Evolutionary conservation across 2,888 invertebrate genomes (phyloP), one percentile per base, ranked within the genome.

Genomic region (Acronicta alni): DNA sequence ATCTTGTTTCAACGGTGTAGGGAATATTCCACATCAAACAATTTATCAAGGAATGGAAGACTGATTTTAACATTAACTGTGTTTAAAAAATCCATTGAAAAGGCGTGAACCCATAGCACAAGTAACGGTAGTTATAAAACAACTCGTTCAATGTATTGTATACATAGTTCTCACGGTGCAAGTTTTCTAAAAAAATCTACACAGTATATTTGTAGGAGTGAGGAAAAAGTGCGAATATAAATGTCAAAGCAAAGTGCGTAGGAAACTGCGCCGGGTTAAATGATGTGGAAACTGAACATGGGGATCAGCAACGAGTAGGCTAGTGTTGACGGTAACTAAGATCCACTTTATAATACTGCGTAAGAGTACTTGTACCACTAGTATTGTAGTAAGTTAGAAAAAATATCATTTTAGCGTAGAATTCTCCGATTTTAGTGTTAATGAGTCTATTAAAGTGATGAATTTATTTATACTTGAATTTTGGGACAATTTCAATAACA

Each of bases 181-280:
- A 61, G 46, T 32, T 49, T 46, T 45, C 30, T 35, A 35, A 78
- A 79, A 80, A 81, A 79, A 74, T 53, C 62, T 78, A 77, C 69
- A 64, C 44, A 55, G 70, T 55, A 30, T 30, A 30, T 30, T 30
- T 49, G 60, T 38, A 55, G 48, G 48, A 67, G 56, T 18, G 59
- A 67, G 74, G 75, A 87, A 87, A 85, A 85, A 82, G 75, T 77
- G 78, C 75, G 68, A 83, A 83, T 79, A 85, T 85, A 83, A 89
- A 88, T 88, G 85, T 88, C 85, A 85, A 78, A 82, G 80, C 78
- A 70, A 73, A 77, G 79, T 76, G 80, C 83, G 79, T 81, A 87
- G 90, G 90, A 92, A 89, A 89, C 85, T 70, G 77, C 75, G 77
- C 79, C 76, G 75, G 77, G 87, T 76, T 85, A 83, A 92, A 92